These are phyloP conservation scores for Epinephelus lanceolatus DNA, from an alignment of 2,113 vertebrate species.

Conservation along the genomic window DNA sequence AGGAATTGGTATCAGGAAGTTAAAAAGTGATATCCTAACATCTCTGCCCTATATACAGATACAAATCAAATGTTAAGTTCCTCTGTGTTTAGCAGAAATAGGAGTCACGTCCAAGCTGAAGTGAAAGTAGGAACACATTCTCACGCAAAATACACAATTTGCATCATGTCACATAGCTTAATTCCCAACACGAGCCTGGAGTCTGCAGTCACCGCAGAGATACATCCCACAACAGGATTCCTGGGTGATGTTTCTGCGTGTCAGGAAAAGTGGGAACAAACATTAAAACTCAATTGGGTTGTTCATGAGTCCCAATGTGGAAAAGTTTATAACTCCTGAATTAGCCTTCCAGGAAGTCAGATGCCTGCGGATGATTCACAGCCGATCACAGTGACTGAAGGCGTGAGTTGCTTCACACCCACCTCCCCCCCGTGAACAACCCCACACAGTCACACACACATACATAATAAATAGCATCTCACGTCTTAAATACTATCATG, in stretches of 20 bases:
- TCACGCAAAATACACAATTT: conserved; percentile 26
- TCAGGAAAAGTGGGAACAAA: conserved; percentile 14
- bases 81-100: conserved; percentile 36
- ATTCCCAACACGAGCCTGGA: conserved; percentile 2
- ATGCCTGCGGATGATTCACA: conserved; percentile 71
- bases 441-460: neutral
- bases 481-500: conserved; percentile 50
- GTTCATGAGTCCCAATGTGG: conserved; percentile 57
- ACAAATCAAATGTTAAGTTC: conserved; percentile 2
- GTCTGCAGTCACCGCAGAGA: conserved; percentile 21
- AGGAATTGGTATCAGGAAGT: too few relatives aligned
- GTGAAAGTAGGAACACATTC: conserved; percentile 62
- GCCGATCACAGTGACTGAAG: conserved; percentile 57
- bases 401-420: conserved; percentile 38
- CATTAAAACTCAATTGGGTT: conserved; percentile 36
- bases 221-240: neutral
- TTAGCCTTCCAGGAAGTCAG: conserved; percentile 72
- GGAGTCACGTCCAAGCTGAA: conserved; percentile 57
- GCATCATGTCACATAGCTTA: conserved; percentile 23
- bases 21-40: too few relatives aligned
- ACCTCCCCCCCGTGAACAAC: neutral
- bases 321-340: conserved; percentile 65
- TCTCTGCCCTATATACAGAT: too few relatives aligned
- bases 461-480: conserved; percentile 13
- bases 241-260: neutral